Conservation (phyloP, 2,888 invertebrate species). For the Noctua janthina region DNA sequence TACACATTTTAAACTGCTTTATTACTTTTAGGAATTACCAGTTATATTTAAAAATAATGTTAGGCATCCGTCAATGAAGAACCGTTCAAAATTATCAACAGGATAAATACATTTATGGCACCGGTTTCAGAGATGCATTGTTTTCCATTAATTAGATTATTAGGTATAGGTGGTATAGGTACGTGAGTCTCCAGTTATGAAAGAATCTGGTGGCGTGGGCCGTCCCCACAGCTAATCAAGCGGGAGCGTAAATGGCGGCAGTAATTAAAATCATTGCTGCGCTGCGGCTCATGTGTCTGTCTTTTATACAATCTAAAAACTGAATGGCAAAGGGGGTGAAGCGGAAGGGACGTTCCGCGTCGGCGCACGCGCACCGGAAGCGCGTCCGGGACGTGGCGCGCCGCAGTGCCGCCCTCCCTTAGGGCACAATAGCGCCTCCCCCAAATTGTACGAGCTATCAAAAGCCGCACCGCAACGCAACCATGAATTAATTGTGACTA, state of each 20-base stretch:
- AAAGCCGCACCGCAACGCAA: slow-evolving; percentile 65
- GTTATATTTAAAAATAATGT: slow-evolving; percentile 20
- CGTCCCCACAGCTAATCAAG: slow-evolving; percentile 72
- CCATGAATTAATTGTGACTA: slow-evolving; percentile 66
- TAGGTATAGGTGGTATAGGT: not conserved
- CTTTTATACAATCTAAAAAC: slow-evolving; percentile 80
- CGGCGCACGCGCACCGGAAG: slow-evolving; percentile 86
- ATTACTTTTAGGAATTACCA: slow-evolving; percentile 38
- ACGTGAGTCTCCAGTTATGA: not conserved
- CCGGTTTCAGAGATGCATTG: not conserved
- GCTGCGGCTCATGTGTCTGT: slow-evolving; percentile 64
- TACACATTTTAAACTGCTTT: slow-evolving; percentile 40
- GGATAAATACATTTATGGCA: slow-evolving; percentile 28
- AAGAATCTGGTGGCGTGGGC: slow-evolving; percentile 2
- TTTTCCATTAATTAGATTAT: slow-evolving; percentile 3
- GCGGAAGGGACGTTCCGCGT: slow-evolving; percentile 89
- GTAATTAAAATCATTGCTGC: slow-evolving; percentile 75
- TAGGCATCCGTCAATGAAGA: slow-evolving; percentile 1
- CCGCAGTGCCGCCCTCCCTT: slow-evolving; percentile 80
- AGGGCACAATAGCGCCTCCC: slow-evolving; percentile 75
- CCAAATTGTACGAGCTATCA: slow-evolving; percentile 65
- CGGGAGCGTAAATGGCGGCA: slow-evolving; percentile 64
- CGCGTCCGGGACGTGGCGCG: slow-evolving; percentile 88
- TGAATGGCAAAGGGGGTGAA: slow-evolving; percentile 83
- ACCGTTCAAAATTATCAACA: slow-evolving; percentile 33